A percentile compares a stretch with the other conserved stretches of the same genome.
phyloP scores from a whole-genome alignment of 2,888 invertebrate species.

The Leptopilina syphax region DNA sequence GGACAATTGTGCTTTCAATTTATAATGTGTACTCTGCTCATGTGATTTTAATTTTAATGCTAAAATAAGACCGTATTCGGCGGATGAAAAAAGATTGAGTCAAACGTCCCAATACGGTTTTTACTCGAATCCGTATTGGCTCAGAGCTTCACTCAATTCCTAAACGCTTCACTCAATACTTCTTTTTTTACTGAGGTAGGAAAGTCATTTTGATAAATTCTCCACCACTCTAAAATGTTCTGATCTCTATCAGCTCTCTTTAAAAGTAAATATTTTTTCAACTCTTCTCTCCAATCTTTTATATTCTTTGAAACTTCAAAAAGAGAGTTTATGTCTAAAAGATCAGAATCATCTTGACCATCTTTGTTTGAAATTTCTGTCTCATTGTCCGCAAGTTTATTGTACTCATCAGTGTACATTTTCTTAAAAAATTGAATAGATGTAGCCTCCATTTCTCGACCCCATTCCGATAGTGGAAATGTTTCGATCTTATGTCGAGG shows the following conservation, averaged over 20 bases:
- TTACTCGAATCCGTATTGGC: no score
- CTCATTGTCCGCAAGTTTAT: background rate
- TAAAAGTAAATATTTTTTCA: constrained; percentile 21
- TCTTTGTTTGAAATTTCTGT: background rate
- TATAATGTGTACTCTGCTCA: no score
- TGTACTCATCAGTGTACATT: background rate
- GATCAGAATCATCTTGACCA: background rate
- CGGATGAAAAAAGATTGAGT: no score
- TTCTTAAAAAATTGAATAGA: constrained; percentile 37
- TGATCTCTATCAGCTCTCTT: constrained; percentile 27
- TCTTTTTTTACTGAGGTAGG: no score
- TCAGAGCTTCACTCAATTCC: no score
- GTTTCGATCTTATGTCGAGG: constrained; percentile 39
- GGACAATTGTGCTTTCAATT: no score
- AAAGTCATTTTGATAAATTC: constrained; percentile 33
- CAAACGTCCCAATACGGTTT: no score
- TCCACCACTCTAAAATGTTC: constrained; percentile 47
- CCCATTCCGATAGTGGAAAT: constrained; percentile 40
- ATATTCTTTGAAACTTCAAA: background rate
- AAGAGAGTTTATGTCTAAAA: background rate
- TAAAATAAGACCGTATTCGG: no score
- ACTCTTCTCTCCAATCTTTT: background rate
- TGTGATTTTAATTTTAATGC: no score
- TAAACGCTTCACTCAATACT: no score
- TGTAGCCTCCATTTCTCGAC: constrained; percentile 32